These are phyloP conservation scores for Stratiolaelaps scimitus DNA, from an alignment of 1,140 invertebrate genomes.

Conservation along the genomic window DNA sequence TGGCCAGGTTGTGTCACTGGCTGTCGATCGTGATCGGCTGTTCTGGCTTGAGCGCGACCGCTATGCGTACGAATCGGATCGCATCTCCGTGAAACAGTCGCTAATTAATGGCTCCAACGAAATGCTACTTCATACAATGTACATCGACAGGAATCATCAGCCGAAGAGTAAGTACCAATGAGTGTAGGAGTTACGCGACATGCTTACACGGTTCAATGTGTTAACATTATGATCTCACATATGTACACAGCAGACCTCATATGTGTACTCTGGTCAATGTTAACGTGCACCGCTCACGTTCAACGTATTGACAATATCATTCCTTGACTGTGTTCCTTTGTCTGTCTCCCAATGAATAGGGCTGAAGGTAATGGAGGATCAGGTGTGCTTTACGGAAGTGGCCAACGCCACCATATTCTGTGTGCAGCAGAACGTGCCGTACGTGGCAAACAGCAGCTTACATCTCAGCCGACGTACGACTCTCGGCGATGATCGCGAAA, in stretches of 20 bases:
- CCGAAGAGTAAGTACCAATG: background rate
- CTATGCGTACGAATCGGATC: constrained; percentile 18
- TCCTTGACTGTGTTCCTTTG: background rate
- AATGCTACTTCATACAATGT: background rate
- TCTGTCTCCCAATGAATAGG: background rate
- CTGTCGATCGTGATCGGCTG: constrained; percentile 8
- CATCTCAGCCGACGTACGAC: constrained; percentile 10
- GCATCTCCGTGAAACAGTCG: constrained; percentile 20
- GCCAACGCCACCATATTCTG: constrained; percentile 16
- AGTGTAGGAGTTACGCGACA: too few species aligned
- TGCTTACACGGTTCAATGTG: too few species aligned
- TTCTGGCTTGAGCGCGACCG: constrained; percentile 22
- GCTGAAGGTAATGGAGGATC: constrained; percentile 15
- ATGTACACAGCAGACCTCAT: too few species aligned
- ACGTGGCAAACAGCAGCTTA: constrained; percentile 1
- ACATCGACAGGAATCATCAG: constrained; percentile 22
- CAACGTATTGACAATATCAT: too few species aligned
- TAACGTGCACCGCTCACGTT: too few species aligned
- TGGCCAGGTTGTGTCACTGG: background rate
- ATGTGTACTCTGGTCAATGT: too few species aligned
- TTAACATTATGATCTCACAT: too few species aligned
- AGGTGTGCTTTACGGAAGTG: constrained; percentile 21
- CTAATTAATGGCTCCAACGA: constrained; percentile 16
- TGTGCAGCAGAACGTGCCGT: constrained; percentile 13
- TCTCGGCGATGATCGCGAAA: background rate